Evolutionary conservation across 2,888 invertebrate genomes (phyloP).

Genomic region (Lagria hirta): DNA sequence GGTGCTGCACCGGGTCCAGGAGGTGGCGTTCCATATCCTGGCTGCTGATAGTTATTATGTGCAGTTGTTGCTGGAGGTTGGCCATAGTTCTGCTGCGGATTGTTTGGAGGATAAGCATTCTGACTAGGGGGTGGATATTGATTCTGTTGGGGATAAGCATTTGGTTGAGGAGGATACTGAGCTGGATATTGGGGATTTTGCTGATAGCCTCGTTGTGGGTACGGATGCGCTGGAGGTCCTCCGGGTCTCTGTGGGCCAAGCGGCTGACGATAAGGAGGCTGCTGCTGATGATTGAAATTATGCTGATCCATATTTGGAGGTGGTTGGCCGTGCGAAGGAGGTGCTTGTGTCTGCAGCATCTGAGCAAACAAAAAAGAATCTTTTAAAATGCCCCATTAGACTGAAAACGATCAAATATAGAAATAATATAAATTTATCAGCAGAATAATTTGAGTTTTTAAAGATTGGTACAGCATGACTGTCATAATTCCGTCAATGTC

Average conservation of each 20-base stretch:
- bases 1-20: constrained; percentile 44
- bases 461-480: too few relatives aligned
- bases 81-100: constrained; percentile 61
- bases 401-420: too few relatives aligned
- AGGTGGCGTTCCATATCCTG: constrained; percentile 52
- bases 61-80: constrained; percentile 63
- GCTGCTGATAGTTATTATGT: constrained; percentile 61
- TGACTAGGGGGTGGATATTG: constrained; percentile 68
- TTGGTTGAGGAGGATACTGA: constrained; percentile 67
- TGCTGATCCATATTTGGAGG: constrained; percentile 50
- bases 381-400: too few relatives aligned
- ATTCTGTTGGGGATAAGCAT: constrained; percentile 66
- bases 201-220: constrained; percentile 68
- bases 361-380: too few relatives aligned
- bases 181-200: constrained; percentile 69
- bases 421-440: too few relatives aligned
- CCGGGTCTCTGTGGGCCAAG: constrained; percentile 60
- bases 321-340: constrained; percentile 45
- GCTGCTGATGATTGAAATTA: constrained; percentile 53
- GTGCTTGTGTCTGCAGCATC: constrained; percentile 43
- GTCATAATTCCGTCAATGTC: too few relatives aligned
- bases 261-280: constrained; percentile 49
- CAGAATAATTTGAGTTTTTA: too few relatives aligned
- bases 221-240: constrained; percentile 62
- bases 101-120: constrained; percentile 65